Percentiles rank a stretch among this genome's conserved stretches.
Conservation (phyloP, 2,888 invertebrate genomes). For the Melanotus villosus region DNA sequence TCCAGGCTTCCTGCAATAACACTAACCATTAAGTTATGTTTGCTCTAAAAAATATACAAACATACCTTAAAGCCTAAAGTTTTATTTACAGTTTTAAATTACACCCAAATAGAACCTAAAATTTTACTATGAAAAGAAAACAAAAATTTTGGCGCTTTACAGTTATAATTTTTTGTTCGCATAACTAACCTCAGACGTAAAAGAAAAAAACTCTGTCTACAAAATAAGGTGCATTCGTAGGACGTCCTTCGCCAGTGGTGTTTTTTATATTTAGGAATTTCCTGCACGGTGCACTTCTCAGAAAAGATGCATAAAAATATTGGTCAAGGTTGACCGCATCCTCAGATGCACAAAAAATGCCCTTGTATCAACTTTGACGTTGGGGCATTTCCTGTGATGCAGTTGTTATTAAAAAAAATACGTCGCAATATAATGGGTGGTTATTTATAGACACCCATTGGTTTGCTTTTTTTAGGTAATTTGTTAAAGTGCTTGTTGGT, state of each 20-base stretch:
- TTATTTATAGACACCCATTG: not conserved
- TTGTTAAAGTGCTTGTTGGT: too few relatives aligned
- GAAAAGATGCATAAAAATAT: constrained; percentile 40
- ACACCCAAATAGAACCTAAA: too few relatives aligned
- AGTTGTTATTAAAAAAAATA: not conserved
- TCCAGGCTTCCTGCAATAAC: too few relatives aligned
- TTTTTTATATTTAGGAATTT: constrained; percentile 38
- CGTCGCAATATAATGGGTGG: not conserved
- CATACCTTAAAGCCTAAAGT: too few relatives aligned
- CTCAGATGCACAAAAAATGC: constrained; percentile 35
- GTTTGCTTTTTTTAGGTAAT: too few relatives aligned
- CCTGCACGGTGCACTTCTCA: constrained; percentile 39
- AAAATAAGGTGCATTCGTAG: not conserved
- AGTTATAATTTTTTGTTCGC: too few relatives aligned
- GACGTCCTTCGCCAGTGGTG: constrained; percentile 2
- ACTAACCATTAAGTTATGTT: too few relatives aligned
- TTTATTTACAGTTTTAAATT: too few relatives aligned
- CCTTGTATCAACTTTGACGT: constrained; percentile 31
- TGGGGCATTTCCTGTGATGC: constrained; percentile 30
- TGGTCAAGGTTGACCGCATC: constrained; percentile 43
- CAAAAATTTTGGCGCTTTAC: too few relatives aligned
- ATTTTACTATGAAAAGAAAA: too few relatives aligned
- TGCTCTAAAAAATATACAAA: too few relatives aligned
- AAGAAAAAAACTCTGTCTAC: not conserved
- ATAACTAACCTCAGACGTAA: not conserved